Evolutionary conservation across 2,113 vertebrate genomes (phyloP), one percentile per base, ranked within the genome.

Genomic region (Patagioenas fasciata): DNA sequence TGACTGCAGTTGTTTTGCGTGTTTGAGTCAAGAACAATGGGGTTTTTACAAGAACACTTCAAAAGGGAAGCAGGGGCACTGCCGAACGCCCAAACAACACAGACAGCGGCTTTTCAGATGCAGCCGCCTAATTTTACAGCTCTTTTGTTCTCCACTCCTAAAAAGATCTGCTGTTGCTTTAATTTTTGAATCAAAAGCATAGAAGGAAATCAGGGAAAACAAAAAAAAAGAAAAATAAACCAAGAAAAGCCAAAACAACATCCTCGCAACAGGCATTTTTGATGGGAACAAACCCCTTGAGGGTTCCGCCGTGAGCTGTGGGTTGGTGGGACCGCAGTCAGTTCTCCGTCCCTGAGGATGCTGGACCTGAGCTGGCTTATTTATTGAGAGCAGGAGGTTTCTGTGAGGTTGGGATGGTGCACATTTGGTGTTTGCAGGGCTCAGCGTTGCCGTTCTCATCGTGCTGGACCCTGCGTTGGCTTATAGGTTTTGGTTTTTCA

Each of bases 271-370:
- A 24, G 26, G 71, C 19, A 15, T 54, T 73, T 62, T 28, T 66
- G 60, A 54, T 1, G 11, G 72, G 56, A 81, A 15, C 24, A 71
- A 54, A 50, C 32, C 28, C 18, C 57, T 31, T 0, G 4, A 44
- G 75, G 6, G 34, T 25, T 65, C 29, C 0, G 13, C 24, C 0
- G 1, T 7, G 23, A n/a, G 19, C 0, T 0, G 31, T 42, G 13
- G 15, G 53, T 42, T 0, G 1, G 29, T 54, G 47, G 31, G 66
- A 50, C 54, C 0, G 1, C 0, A 5, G 28, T 6, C 0, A 8
- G 29, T 32, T 48, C n/a, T 18, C 29, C 10, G 0, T 48, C 65
- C 17, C 32, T 0, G 3, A 32, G 50, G 85, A 58, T 77, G 64
- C 34, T 53, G 56, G 40, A 26, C 14, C 38, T 34, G 38, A 66